phyloP scores from a whole-genome alignment of 2,888 invertebrate genomes.

The Cyclophora punctaria region DNA sequence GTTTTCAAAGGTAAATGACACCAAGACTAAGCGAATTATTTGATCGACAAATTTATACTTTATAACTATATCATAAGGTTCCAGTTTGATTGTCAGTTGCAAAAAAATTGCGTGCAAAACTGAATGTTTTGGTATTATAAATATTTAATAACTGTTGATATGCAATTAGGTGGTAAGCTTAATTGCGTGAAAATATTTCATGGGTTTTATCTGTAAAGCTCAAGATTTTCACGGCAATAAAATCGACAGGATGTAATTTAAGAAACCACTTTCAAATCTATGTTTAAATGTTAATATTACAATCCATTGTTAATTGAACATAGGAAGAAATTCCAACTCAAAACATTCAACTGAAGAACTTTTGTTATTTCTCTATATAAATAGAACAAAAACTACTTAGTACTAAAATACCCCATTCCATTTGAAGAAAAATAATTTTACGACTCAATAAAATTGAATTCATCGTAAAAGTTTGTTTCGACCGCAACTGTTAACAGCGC shows the following conservation, averaged over 20 bases:
- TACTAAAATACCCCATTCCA: too few relatives aligned
- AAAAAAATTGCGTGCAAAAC: conserved; percentile 48
- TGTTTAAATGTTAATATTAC: too few relatives aligned
- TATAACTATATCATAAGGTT: conserved; percentile 10
- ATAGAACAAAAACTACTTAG: too few relatives aligned
- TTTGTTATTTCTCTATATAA: too few relatives aligned
- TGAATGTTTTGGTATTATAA: conserved; percentile 44
- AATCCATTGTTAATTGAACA: too few relatives aligned
- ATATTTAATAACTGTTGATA: conserved; percentile 35
- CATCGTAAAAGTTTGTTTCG: conserved; percentile 1
- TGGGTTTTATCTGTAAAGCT: too few relatives aligned
- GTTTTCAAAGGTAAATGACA: conserved; percentile 64
- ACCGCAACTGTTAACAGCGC: conserved; percentile 30
- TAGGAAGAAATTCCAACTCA: too few relatives aligned
- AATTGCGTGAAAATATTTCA: neutral
- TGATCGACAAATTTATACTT: conserved; percentile 10
- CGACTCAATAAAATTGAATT: too few relatives aligned
- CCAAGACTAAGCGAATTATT: conserved; percentile 18
- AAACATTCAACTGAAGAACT: too few relatives aligned
- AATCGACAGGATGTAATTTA: too few relatives aligned
- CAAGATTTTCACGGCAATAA: too few relatives aligned
- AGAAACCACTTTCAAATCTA: too few relatives aligned
- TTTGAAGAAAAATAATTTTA: neutral
- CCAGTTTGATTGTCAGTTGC: conserved; percentile 7
- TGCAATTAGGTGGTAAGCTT: conserved; percentile 19